Conservation (phyloP, 2,113 vertebrate species). For the Grammomys dolichurus region DNA sequence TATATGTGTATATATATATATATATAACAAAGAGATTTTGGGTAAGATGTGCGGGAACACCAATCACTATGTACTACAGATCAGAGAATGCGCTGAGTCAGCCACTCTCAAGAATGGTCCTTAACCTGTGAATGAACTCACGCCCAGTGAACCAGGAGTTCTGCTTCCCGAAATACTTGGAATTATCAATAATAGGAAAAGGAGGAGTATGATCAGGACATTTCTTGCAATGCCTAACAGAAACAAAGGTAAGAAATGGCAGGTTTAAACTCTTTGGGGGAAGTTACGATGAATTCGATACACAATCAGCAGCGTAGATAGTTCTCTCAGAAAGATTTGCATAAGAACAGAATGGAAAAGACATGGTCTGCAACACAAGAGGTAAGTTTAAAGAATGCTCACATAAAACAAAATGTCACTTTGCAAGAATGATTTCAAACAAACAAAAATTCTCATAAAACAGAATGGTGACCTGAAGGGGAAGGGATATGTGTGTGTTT, state of each 20-base stretch:
- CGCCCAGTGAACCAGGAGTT: neutral
- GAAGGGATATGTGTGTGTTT: neutral
- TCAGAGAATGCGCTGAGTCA: neutral
- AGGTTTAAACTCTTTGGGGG: neutral
- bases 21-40: no score
- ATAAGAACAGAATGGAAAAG: neutral
- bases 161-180: constrained; percentile 34
- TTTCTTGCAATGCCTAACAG: neutral
- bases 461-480: neutral
- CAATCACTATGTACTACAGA: neutral
- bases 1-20: no score
- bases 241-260: neutral
- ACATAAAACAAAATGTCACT: constrained; percentile 7
- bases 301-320: neutral
- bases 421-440: neutral
- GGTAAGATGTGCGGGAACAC: neutral
- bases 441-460: constrained; percentile 16
- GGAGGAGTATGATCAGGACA: neutral
- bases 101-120: neutral
- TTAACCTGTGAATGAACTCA: neutral
- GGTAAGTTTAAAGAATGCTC: neutral
- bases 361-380: neutral
- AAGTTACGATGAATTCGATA: neutral
- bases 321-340: constrained; percentile 7
- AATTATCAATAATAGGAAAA: neutral